Evolutionary conservation across 2,888 invertebrate species (phyloP).

Genomic region (Caenorhabditis sinica): DNA sequence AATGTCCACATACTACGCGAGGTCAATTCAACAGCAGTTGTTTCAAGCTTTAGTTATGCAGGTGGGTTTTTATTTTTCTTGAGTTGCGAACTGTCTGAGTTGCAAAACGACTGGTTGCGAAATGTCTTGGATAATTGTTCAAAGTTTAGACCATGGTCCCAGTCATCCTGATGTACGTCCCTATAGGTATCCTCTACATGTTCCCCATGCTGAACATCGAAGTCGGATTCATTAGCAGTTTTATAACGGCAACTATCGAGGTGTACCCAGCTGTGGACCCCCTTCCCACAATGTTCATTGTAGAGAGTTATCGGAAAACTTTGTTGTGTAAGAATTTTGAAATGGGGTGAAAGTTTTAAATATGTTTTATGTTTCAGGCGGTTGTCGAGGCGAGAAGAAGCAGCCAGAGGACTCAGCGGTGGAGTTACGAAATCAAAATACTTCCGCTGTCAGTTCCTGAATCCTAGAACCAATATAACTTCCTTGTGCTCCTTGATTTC

Average conservation of each 20-base stretch:
- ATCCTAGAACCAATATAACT: no score
- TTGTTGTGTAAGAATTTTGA: neutral
- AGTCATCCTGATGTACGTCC: constrained; percentile 33
- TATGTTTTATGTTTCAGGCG: no score
- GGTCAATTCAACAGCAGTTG: constrained; percentile 19
- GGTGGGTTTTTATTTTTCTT: no score
- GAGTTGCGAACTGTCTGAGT: no score
- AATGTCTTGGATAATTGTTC: no score
- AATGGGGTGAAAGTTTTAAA: neutral
- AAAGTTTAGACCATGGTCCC: constrained; percentile 17
- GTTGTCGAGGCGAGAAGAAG: no score
- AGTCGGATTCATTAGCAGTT: constrained; percentile 5
- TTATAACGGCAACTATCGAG: constrained; percentile 19
- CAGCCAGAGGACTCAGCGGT: no score
- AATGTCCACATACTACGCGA: neutral
- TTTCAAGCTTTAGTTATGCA: constrained; percentile 13
- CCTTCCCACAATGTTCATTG: constrained; percentile 35
- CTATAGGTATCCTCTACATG: constrained; percentile 11
- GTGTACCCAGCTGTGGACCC: constrained; percentile 44
- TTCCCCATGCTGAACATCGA: constrained; percentile 11
- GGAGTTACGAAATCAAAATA: no score
- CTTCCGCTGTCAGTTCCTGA: no score
- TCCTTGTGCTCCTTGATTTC: no score
- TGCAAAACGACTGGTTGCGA: no score
- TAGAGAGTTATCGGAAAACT: constrained; percentile 31